Evolutionary conservation across 2,113 vertebrate species (phyloP).

Genomic region (Odocoileus hemionus): DNA sequence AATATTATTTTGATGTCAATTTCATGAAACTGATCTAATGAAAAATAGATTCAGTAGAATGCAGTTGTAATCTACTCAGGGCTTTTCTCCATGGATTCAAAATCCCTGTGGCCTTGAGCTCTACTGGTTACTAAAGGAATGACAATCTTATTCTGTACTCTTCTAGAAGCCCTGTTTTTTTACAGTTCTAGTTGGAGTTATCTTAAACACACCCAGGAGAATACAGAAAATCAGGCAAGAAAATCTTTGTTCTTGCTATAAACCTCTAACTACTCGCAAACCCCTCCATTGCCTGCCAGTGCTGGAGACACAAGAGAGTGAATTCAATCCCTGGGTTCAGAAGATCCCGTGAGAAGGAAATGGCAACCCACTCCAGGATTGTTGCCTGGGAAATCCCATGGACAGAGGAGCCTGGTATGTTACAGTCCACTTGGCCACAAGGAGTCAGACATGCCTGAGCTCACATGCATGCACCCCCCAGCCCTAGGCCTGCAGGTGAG

Average conservation of each 20-base stretch:
- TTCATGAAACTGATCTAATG: neutral
- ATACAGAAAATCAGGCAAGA: neutral
- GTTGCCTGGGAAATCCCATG: neutral
- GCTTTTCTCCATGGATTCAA: neutral
- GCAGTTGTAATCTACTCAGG: neutral
- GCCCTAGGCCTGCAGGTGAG: too few species aligned
- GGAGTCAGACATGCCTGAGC: neutral
- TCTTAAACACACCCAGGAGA: neutral
- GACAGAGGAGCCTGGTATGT: neutral
- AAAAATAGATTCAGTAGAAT: neutral
- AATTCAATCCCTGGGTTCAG: accelerated
- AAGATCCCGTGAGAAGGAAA: neutral
- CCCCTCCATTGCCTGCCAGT: neutral
- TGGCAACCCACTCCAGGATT: neutral
- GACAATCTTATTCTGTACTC: accelerated
- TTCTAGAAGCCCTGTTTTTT: neutral
- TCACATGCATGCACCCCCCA: accelerated
- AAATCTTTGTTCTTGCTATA: neutral
- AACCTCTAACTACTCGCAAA: neutral
- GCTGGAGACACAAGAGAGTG: neutral
- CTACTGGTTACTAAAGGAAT: neutral
- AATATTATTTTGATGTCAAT: neutral
- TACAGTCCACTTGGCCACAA: neutral
- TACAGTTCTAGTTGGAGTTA: neutral
- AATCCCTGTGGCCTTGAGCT: neutral